phyloP scores from a whole-genome alignment of 2,797 vertebrate species.

The Micrastur ruficollis region DNA sequence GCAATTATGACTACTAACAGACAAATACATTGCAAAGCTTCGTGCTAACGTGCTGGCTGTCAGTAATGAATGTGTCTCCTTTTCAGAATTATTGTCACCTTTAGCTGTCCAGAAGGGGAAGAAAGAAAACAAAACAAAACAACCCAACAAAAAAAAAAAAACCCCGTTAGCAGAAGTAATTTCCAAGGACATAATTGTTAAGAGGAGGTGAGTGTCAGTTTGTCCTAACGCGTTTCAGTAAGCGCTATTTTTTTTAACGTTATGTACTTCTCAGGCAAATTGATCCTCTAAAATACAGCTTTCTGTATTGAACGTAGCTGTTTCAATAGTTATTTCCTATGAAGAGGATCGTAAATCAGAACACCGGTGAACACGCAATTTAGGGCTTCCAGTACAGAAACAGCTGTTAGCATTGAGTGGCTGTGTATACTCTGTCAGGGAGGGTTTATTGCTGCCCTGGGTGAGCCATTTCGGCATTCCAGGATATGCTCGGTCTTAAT shows the following conservation, averaged over 20 bases:
- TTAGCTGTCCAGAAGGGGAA: not conserved
- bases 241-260: not conserved
- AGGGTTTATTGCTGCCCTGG: constrained; percentile 16
- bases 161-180: not conserved
- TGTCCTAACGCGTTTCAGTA: not conserved
- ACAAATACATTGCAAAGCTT: not conserved
- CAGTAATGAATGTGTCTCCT: not conserved
- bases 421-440: not conserved
- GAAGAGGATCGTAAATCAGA: not conserved
- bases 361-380: not conserved
- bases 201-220: not conserved
- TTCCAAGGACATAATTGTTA: not conserved
- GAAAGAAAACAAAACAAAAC: no score
- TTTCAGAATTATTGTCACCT: not conserved
- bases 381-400: constrained; percentile 5
- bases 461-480: not conserved
- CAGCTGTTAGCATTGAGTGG: constrained; percentile 13
- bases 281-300: not conserved
- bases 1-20: not conserved
- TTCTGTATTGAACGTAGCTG: not conserved
- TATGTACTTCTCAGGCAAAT: not conserved
- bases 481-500: not conserved
- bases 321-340: not conserved
- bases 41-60: not conserved
- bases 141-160: not conserved